Evolutionary conservation across 2,113 vertebrate species (phyloP), one percentile per base, ranked within the genome.

Genomic region (Zingel zingel): DNA sequence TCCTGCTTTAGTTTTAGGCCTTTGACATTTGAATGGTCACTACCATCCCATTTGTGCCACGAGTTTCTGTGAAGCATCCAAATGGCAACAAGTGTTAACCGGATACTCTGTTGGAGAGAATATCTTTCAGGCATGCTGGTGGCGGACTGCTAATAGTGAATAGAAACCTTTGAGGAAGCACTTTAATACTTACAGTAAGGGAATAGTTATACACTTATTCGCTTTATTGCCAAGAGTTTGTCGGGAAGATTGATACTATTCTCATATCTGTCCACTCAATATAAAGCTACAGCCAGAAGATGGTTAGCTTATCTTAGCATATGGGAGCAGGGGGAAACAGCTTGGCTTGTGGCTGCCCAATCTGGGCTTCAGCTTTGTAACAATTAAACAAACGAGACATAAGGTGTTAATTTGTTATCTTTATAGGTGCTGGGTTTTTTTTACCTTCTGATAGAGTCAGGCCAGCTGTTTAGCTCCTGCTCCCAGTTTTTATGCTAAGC

Each of bases 1-100:
- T 77, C 68, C 64, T 50, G 25, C 50, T 81, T 78, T 21, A 50
- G 18, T 64, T 51, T 78, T 71, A 33, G 48, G 36, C 54, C 9
- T 33, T 30, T 64, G 68, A 72, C 61, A 65, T 79, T 39, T 65
- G 47, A 39, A 48, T 67, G 23, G 39, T 69, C 3, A 2, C 58
- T 18, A 18, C 36, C 23, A 63, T 72, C 33, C 25, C 16, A 79
- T 59, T 57, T 39, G 39, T 39, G 39, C 39, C 9, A 39, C 39
- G 39, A 39, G 39, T 39, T 39, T 39, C 39, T 76, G 25, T 67
- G 30, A 53, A 51, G 48, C 23, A 54, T 10, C 73, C 3, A 23
- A 12, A 39, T 16, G 18, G 39, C 33, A 67, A 62, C 13, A 19
- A 23, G 3, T 66, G 10, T 21, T 30, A 57, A 21, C 45, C 7